A percentile compares a stretch with the other conserved stretches of the same genome.
Evolutionary conservation across 1,140 invertebrate genomes (phyloP).

Genomic region (Calycopis cecrops): DNA sequence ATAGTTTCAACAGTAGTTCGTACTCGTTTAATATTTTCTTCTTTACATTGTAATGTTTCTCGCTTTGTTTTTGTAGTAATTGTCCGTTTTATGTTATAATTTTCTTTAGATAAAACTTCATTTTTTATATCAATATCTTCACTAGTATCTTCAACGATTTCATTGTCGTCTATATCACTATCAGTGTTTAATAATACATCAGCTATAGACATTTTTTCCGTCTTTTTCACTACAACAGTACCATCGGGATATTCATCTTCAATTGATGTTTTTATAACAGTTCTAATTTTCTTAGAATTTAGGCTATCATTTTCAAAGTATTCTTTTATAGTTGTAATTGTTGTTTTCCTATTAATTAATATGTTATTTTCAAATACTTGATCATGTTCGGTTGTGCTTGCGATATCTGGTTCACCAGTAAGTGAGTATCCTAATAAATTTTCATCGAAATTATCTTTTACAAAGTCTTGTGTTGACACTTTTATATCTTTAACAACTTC

Average conservation of each 20-base stretch:
- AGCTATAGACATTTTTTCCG: slow-evolving; percentile 61
- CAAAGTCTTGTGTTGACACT: slow-evolving; percentile 59
- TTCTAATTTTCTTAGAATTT: slow-evolving; percentile 60
- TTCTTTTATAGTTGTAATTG: slow-evolving; percentile 51
- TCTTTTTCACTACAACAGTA: slow-evolving; percentile 61
- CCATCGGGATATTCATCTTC: slow-evolving; percentile 70
- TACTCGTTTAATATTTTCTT: slow-evolving; percentile 60
- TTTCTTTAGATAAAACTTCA: slow-evolving; percentile 52
- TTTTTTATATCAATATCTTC: slow-evolving; percentile 62
- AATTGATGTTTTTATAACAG: slow-evolving; percentile 51
- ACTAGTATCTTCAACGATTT: slow-evolving; percentile 61
- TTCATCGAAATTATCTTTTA: slow-evolving; percentile 47
- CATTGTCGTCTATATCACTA: slow-evolving; percentile 45
- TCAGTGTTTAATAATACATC: slow-evolving; percentile 46
- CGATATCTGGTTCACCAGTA: slow-evolving; percentile 47
- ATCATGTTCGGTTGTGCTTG: slow-evolving; percentile 41
- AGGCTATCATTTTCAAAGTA: slow-evolving; percentile 47
- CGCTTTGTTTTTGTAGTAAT: slow-evolving; percentile 67
- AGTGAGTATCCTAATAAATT: slow-evolving; percentile 51
- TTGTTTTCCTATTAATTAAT: slow-evolving; percentile 54
- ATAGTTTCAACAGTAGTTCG: slow-evolving; percentile 71
- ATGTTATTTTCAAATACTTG: slow-evolving; percentile 47
- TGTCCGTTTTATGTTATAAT: slow-evolving; percentile 53
- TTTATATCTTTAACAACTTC: slow-evolving; percentile 66
- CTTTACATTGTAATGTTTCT: slow-evolving; percentile 61